Evolutionary conservation across 2,113 vertebrate genomes (phyloP), one percentile per base, ranked within the genome.

Genomic region (Carassius carassius): DNA sequence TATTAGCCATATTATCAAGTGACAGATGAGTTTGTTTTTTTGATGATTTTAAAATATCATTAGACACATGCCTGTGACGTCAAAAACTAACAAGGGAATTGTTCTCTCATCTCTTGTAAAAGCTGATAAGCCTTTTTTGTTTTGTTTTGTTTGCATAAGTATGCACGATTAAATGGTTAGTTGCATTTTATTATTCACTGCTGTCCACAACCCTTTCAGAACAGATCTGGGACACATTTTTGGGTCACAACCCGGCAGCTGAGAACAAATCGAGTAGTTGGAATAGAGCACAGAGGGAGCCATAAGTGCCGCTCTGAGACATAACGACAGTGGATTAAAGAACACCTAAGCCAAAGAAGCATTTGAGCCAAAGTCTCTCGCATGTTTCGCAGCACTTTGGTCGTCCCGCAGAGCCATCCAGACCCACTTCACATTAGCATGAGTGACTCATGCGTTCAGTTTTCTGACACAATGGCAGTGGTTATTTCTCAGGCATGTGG

Each of bases 391-490:
- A 67, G 23, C 2, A 11, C 67, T 82, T 49, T 13, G 80, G 65
- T 82, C 29, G 8, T 3, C 49, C 63, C 65, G 13, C 19, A 21
- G 25, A 82, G 49, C 21, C 63, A 54, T 81, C 79, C 11, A 49
- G 25, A 25, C 17, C 63, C 17, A 58, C 6, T 82, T 56, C 19
- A 82, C 47, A 56, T 82, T 56, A 23, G 80, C 47, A 37, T 35
- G 79, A 82, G 29, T 37, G 63, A 82, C 47, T 73, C 41, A 81
- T 81, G 41, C 67, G 67, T 49, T 82, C 29, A 29, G 49, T 14
- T 72, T 72, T 72, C 47, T 70, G 67, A 72, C 67, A 82, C 78
- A 47, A 13, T 80, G 78, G n/a, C 21, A 21, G 47, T 58, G 67
- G 49, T 56, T 58, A 72, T 82, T 70, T n/a, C 49, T 72, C 67